Conservation (phyloP, 1,140 invertebrate species). For the Ceratina calcarata region DNA sequence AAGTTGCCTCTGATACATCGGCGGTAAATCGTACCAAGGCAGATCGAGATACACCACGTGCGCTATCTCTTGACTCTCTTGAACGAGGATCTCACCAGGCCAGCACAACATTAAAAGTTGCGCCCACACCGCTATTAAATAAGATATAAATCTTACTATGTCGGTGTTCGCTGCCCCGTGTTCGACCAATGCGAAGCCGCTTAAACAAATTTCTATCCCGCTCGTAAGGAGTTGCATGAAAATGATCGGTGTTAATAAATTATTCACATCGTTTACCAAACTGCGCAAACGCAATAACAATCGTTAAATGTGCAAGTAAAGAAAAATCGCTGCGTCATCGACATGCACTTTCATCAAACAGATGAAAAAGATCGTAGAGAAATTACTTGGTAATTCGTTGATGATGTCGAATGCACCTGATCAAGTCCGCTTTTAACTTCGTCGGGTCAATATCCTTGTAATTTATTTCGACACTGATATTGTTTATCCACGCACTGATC, state of each 20-base stretch:
- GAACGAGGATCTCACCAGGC: slow-evolving; percentile 50
- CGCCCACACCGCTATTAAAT: slow-evolving; percentile 38
- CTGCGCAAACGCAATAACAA: slow-evolving; percentile 14
- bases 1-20: slow-evolving; percentile 24
- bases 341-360: not conserved
- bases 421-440: slow-evolving; percentile 1
- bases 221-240: slow-evolving; percentile 56
- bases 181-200: slow-evolving; percentile 44
- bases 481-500: slow-evolving; percentile 13
- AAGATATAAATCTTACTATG: slow-evolving; percentile 41
- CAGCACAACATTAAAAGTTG: slow-evolving; percentile 54
- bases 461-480: slow-evolving; percentile 16
- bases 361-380: not conserved
- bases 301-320: not conserved
- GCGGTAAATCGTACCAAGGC: slow-evolving; percentile 48
- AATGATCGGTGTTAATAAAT: slow-evolving; percentile 55
- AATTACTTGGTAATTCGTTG: slow-evolving; percentile 38
- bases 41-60: slow-evolving; percentile 45
- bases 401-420: slow-evolving; percentile 35
- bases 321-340: not conserved
- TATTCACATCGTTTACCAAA: slow-evolving; percentile 42
- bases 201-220: slow-evolving; percentile 57
- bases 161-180: slow-evolving; percentile 23
- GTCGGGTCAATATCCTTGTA: too few relatives aligned
- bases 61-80: slow-evolving; percentile 46